phyloP scores from a whole-genome alignment of 1,140 invertebrate species.

The Drosophila nebulosa region DNA sequence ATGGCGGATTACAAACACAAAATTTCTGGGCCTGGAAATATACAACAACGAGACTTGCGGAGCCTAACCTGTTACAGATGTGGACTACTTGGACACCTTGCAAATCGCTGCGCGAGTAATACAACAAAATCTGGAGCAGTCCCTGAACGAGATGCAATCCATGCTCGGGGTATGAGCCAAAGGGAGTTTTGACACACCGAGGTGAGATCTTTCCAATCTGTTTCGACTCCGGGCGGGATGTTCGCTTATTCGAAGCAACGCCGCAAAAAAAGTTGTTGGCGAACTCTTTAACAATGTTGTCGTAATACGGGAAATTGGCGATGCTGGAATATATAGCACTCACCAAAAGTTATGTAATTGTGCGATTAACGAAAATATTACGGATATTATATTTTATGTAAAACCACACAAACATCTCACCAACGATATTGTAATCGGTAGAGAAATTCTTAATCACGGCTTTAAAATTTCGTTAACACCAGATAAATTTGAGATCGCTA shows the following conservation, averaged over 20 bases:
- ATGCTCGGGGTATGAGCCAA: too few species aligned
- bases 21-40: too few species aligned
- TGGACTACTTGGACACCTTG: neutral
- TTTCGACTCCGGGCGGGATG: neutral
- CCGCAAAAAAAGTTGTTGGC: neutral
- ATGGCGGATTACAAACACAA: too few species aligned
- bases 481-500: constrained; percentile 17
- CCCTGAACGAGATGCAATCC: too few species aligned
- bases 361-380: constrained; percentile 10
- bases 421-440: constrained; percentile 20
- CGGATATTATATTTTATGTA: constrained; percentile 15
- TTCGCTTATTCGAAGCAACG: constrained; percentile 2
- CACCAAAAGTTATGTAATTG: constrained; percentile 14
- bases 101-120: too few species aligned
- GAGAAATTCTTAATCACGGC: constrained; percentile 13
- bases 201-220: too few species aligned
- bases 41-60: too few species aligned
- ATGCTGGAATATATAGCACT: constrained; percentile 6
- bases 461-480: constrained; percentile 10
- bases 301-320: constrained; percentile 10
- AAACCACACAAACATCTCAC: constrained; percentile 12
- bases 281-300: constrained; percentile 2
- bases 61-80: constrained; percentile 7
- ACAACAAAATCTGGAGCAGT: too few species aligned
- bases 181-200: too few species aligned